Evolutionary conservation across 2,113 vertebrate genomes (phyloP), one percentile per base, ranked within the genome.

Genomic region (Gobiocypris rarus): DNA sequence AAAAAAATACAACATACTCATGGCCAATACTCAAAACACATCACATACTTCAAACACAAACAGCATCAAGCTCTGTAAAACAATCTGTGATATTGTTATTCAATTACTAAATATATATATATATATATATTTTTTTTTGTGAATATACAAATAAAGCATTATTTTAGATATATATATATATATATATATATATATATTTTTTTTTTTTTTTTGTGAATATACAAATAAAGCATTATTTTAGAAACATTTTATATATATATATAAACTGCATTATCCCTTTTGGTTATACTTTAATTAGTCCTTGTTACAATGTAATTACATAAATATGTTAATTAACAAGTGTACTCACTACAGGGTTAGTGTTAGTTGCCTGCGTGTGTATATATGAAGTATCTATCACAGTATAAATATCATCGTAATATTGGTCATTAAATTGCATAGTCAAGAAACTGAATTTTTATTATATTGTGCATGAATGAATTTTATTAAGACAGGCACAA

Each of bases 1-100:
- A 58, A 82, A 87, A 26, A 56, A 22, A 26, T 3, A 50, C n/a
- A 58, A 74, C 38, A 10, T 19, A 15, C 38, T 38, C 19, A 82
- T n/a, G 19, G 10, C 31, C 15, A 7, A 19, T 24, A 61, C 24
- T 61, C 59, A 61, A 61, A 61, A 48, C 45, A 13, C 45, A 48
- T 13, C 10, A 10, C 11, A 48, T 22, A 10, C 17, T 70, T 38
- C 4, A 70, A 41, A 69, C 65, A 9, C 3, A 38, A 69, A 41
- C 17, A 5, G 3, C 31, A 69, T 69, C 17, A 8, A 38, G 3
- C 17, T 69, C 65, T 38, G 9, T 24, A 59, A 59, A 41, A 41
- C 9, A 22, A 38, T 22, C 31, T 38, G 8, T 3, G 8, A 34
- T 67, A 38, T 38, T 69, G 65, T 38, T 69, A n/a, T 41, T 70